Conservation (phyloP, 2,888 invertebrate species). For the Ennomos quercinarius region DNA sequence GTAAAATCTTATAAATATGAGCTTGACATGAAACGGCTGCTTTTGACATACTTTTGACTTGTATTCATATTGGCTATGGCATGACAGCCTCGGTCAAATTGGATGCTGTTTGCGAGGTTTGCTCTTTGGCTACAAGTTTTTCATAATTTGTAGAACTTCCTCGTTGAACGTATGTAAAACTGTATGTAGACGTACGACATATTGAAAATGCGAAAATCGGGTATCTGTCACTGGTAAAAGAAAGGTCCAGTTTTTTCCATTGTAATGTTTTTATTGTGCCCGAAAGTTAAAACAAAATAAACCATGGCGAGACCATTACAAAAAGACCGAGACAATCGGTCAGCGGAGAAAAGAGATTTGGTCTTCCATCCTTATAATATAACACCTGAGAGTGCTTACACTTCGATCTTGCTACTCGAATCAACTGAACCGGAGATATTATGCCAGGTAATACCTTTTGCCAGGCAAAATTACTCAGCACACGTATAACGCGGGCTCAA, state of each 20-base stretch:
- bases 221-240: no score
- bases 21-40: conserved; percentile 24
- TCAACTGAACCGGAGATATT: conserved; percentile 74
- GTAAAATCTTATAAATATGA: conserved; percentile 54
- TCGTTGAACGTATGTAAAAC: neutral
- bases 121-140: neutral
- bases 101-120: no score
- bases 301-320: conserved; percentile 72
- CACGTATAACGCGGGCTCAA: no score
- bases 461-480: no score
- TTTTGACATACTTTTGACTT: conserved; percentile 9
- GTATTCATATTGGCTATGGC: conserved; percentile 18
- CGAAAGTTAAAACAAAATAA: neutral
- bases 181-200: no score
- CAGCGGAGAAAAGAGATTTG: conserved; percentile 75
- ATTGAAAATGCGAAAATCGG: no score
- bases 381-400: conserved; percentile 76
- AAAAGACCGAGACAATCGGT: conserved; percentile 75
- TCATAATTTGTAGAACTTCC: neutral
- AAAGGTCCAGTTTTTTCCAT: no score
- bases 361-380: conserved; percentile 72
- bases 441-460: conserved; percentile 64
- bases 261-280: no score
- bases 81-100: neutral
- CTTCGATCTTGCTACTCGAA: conserved; percentile 73